Base-by-base conservation (phyloP, 2,797 vertebrate genomes). In the Alcedo atthis region DNA sequence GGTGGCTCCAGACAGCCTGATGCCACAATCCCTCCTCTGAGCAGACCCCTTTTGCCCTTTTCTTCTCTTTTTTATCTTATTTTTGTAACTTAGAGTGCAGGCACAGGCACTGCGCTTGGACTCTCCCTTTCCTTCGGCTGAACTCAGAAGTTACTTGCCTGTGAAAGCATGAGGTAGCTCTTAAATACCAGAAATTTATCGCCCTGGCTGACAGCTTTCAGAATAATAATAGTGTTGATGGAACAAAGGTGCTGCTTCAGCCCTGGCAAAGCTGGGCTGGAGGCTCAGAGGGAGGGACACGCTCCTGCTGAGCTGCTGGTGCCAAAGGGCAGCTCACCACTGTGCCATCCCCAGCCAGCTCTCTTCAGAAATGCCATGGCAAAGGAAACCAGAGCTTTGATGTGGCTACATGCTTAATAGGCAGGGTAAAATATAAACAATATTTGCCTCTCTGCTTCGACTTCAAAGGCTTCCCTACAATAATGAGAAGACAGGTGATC, bases 401-500 rank as follows among this genome's bases (percentile, higher is more conserved):
- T 94, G 93, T 92, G 90, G 94, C 55, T 90, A 64, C 81, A 32
- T 49, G 68, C 77, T 85, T 89, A 93, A 94, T 19, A 92, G 76
- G 67, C 73, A 87, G 48, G 51, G 58, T 63, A 69, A 91, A 94
- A 93, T 49, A 89, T 77, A 94, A 76, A 92, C 81, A 79, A 8
- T 73, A 87, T 91, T 90, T 95, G 57, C 78, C 43, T 92, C 90
- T 61, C 81, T 92, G 62, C 69, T 48, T 49, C 37, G 30, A 51
- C 89, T 83, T 95, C 94, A 96, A 96, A 95, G 90, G 46, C 35
- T 76, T 75, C 79, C 32, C 32, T 43, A 6, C 40, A 30, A 17
- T 83, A 90, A 94, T 95, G 91, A 83, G 93, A 90, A 93, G 89
- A 76, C 87, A 92, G 84, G 89, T 92, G 89, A 94, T 89, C 22